Base-by-base conservation (phyloP, 2,113 vertebrate genomes). In the Monarcha castaneiventris region DNA sequence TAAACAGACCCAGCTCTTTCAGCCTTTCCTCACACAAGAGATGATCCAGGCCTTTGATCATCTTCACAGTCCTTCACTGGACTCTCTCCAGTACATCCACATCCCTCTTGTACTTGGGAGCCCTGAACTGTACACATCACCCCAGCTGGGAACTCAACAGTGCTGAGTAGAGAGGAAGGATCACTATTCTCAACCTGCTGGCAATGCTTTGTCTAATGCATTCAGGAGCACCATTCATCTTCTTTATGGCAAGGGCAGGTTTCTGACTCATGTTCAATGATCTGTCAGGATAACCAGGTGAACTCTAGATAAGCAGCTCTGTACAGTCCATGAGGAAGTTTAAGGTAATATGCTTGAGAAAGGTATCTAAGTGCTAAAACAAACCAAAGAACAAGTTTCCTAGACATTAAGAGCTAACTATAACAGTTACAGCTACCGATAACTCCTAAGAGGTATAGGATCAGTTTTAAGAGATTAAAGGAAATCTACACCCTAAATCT, bases 241-340 rank as follows among this genome's bases (percentile, higher is more conserved):
- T 19, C 49, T 59, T 11, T 30, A 27, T 2, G 7, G 17, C 29
- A 85, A 87, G 16, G 20, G 35, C 43, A 67, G 0, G 0, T 11
- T 82, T 41, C 17, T 62, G n/a, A 37, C 37, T 89, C 16, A 21
- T 7, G 7, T 39, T 71, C n/a, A 84, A 13, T 23, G 10, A 41
- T 19, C 23, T 4, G 2, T 33, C 58, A 90, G 56, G 41, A 90
- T 25, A 77, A 59, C 16, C n/a, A 84, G 39, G 33, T 78, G 33
- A 72, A 21, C 8, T 22, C 17, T 9, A 73, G 3, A 9, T 37
- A 89, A 55, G 55, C 29, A 73, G 13, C 22, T 75, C 43, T 72
- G 3, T 15, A 43, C 39, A 20, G 22, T 16, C 32, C 55, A 9
- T 7, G 61, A 54, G 25, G 11, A 91, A 72, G 10, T 27, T 89